phyloP scores from a whole-genome alignment of 2,113 vertebrate species.

The Burhinus oedicnemus region DNA sequence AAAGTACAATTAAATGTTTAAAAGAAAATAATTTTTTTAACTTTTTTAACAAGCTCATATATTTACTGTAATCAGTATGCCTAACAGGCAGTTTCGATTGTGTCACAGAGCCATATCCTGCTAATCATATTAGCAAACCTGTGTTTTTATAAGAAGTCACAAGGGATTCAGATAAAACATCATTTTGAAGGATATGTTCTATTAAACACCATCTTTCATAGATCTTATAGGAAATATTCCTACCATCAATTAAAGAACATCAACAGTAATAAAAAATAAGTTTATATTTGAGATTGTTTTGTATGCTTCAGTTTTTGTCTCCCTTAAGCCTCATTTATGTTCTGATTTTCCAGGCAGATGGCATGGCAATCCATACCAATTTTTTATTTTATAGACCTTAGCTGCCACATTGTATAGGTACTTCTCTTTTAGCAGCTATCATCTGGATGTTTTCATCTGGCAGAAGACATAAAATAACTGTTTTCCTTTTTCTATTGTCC shows the following conservation, averaged over 20 bases:
- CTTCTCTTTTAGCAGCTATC: not conserved
- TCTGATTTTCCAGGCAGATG: not conserved
- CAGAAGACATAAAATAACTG: not conserved
- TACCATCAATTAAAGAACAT: not conserved
- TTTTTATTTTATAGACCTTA: not conserved
- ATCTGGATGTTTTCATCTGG: not conserved
- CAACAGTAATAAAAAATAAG: not conserved
- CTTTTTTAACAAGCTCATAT: not conserved
- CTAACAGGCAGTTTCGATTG: not conserved
- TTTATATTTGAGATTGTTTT: not conserved
- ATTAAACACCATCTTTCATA: not conserved
- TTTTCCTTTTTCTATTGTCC: not conserved
- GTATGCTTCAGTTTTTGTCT: not conserved
- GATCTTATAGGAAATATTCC: not conserved
- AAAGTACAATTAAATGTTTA: not conserved
- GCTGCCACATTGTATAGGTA: not conserved
- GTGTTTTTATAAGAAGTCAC: not conserved
- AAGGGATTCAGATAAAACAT: not conserved
- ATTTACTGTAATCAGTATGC: not conserved
- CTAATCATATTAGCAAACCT: not conserved
- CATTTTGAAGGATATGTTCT: not conserved
- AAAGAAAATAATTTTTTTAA: not conserved
- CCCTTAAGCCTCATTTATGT: not conserved
- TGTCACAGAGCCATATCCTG: not conserved
- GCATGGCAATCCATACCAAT: not conserved